phyloP scores from a whole-genome alignment of 2,888 invertebrate genomes.

The Dysmachus trigonus region DNA sequence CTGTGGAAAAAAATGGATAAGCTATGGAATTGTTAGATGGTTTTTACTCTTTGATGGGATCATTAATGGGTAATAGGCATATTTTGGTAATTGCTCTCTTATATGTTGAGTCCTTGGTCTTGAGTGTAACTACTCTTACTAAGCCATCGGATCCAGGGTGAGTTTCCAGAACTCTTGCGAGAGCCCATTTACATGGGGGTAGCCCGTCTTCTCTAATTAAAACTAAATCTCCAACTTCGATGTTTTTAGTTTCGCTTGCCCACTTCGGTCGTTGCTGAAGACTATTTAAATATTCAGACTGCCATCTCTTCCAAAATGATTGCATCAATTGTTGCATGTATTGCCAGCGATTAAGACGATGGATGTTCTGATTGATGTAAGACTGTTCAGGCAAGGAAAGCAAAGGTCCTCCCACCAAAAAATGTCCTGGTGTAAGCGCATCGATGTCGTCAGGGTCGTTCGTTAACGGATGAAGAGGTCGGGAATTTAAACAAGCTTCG shows the following conservation, averaged over 20 bases:
- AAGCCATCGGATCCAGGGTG: background rate
- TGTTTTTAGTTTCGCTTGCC: background rate
- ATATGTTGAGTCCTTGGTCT: background rate
- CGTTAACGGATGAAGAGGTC: background rate
- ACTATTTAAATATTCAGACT: background rate
- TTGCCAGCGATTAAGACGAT: background rate
- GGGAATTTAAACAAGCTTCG: slow-evolving; percentile 28
- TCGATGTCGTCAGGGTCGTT: background rate
- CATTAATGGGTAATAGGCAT: background rate
- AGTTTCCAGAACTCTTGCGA: background rate
- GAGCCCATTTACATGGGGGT: background rate
- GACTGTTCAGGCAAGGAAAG: background rate
- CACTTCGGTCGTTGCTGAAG: background rate
- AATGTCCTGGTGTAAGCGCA: slow-evolving; percentile 36
- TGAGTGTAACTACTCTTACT: background rate
- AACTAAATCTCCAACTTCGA: background rate
- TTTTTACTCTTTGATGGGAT: no score
- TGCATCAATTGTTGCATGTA: background rate
- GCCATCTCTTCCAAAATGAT: background rate
- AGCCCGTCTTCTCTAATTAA: background rate
- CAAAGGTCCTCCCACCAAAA: background rate
- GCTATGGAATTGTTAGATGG: no score
- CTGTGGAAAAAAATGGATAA: no score
- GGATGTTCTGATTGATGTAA: background rate
- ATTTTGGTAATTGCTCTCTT: background rate